Percentiles rank a stretch among this genome's conserved stretches.
Conservation (phyloP, 2,888 invertebrate species). For the Cerceris ruficornis region DNA sequence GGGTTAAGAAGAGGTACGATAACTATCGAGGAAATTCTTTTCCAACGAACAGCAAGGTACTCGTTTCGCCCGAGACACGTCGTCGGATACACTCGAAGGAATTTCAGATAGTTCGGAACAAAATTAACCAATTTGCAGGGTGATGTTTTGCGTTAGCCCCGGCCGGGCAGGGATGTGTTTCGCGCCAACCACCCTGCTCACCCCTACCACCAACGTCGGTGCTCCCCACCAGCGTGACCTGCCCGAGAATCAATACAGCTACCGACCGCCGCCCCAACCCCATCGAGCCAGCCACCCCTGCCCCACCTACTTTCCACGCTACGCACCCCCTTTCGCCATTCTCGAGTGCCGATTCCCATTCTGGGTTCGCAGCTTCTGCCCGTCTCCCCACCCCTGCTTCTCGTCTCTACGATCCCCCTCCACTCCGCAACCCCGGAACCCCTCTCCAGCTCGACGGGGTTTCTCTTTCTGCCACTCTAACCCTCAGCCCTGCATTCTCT, state of each 20-base stretch:
- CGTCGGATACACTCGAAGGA: constrained; percentile 41
- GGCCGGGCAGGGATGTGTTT: constrained; percentile 63
- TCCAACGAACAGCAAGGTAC: background rate
- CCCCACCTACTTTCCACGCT: constrained; percentile 61
- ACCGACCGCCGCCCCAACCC: constrained; percentile 76
- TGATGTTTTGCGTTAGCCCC: constrained; percentile 63
- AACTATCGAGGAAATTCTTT: constrained; percentile 6
- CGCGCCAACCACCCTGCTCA: constrained; percentile 62
- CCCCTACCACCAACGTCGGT: constrained; percentile 46
- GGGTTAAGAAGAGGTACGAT: constrained; percentile 30
- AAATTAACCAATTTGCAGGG: constrained; percentile 64
- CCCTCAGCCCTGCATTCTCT: constrained; percentile 55
- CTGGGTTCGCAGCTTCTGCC: constrained; percentile 51
- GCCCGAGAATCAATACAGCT: constrained; percentile 81
- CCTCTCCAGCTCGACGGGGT: constrained; percentile 32
- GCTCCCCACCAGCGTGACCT: constrained; percentile 71
- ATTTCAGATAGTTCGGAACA: constrained; percentile 51
- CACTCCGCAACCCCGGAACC: constrained; percentile 32
- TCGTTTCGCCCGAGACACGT: background rate
- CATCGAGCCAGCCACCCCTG: constrained; percentile 60
- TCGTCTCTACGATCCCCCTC: constrained; percentile 46
- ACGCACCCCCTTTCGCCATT: constrained; percentile 66
- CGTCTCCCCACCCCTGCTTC: constrained; percentile 25
- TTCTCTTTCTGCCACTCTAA: constrained; percentile 57
- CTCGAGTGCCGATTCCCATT: constrained; percentile 71